These are phyloP conservation scores for Cyrtonyx montezumae DNA, from an alignment of 2,113 vertebrate genomes.

Conservation along the genomic window DNA sequence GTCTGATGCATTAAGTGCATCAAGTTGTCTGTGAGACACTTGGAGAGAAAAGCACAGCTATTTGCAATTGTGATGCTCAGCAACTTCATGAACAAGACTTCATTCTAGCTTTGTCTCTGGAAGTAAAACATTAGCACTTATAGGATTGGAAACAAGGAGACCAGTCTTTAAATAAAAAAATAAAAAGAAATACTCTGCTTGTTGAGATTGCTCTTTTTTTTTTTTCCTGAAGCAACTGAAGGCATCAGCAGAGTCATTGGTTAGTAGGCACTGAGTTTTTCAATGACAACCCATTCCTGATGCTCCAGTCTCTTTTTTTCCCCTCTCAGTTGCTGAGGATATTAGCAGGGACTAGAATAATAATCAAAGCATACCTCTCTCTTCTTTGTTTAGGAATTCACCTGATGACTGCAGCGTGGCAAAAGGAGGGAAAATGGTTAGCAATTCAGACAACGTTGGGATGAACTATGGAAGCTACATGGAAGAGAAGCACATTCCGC, in stretches of 20 bases:
- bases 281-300: background rate
- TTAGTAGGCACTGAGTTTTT: background rate
- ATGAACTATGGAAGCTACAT: conserved; percentile 87
- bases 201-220: background rate
- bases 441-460: conserved; percentile 76
- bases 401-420: conserved; percentile 85
- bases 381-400: conserved; percentile 79
- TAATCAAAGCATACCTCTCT: conserved; percentile 11
- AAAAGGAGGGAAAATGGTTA: conserved; percentile 86
- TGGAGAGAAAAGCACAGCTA: background rate
- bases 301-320: background rate
- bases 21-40: background rate
- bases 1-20: background rate
- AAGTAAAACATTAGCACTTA: background rate
- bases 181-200: background rate
- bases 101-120: background rate
- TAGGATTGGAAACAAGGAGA: background rate
- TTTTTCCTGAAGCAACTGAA: background rate
- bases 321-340: background rate
- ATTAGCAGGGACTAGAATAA: background rate
- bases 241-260: background rate
- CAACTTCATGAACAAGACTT: background rate
- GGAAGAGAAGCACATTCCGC: conserved; percentile 88
- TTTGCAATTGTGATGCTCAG: background rate
- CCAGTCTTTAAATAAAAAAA: background rate